A percentile compares a stretch with the other conserved stretches of the same genome.
Evolutionary conservation across 2,797 vertebrate genomes (phyloP).

Genomic region (Catharus ustulatus): DNA sequence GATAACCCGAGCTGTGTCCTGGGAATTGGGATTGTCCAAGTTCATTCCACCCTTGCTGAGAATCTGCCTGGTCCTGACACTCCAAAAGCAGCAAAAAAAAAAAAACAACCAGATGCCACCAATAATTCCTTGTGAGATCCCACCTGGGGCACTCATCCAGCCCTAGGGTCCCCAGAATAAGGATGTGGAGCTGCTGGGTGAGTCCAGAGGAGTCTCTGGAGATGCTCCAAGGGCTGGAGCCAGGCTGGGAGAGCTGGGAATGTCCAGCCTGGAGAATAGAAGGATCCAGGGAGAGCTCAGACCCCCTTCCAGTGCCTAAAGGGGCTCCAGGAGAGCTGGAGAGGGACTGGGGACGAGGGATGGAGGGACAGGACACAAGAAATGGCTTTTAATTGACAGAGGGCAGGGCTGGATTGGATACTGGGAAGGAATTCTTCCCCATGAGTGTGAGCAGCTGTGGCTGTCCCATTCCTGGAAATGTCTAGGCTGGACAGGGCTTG

Average conservation of each 20-base stretch:
- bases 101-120: too few relatives aligned
- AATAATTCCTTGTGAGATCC: neutral
- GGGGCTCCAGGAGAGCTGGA: neutral
- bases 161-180: too few relatives aligned
- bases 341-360: neutral
- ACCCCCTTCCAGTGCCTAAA: neutral
- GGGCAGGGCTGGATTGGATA: rapidly evolving
- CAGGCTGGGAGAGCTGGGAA: neutral
- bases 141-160: neutral
- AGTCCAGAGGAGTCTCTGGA: rapidly evolving
- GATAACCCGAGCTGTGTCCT: neutral
- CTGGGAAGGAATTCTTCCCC: rapidly evolving
- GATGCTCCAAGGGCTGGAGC: neutral
- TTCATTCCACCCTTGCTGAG: neutral
- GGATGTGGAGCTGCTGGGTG: rapidly evolving
- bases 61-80: neutral
- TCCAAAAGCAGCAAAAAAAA: neutral
- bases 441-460: rapidly evolving
- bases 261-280: rapidly evolving
- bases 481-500: rapidly evolving
- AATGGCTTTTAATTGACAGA: neutral
- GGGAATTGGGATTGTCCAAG: neutral
- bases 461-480: neutral
- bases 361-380: neutral
- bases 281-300: rapidly evolving